Evolutionary conservation across 2,888 invertebrate genomes (phyloP).

Genomic region (Phalangium opilio): DNA sequence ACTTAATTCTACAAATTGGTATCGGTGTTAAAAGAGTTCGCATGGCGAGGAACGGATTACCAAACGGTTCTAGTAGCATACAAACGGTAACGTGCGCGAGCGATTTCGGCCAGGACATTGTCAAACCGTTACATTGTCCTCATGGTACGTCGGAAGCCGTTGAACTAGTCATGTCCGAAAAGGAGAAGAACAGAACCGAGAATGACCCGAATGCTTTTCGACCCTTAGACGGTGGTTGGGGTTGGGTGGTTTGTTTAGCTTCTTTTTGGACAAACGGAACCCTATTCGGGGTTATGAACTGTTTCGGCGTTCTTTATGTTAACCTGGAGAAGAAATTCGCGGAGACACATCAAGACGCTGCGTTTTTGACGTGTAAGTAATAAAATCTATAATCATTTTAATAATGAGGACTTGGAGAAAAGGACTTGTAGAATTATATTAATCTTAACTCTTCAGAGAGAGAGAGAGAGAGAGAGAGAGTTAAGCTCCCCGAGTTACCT

Average conservation of each 20-base stretch:
- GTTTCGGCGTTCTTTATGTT: slow-evolving; percentile 62
- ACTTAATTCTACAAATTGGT: too few species aligned
- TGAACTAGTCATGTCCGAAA: too few species aligned
- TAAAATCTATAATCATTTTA: not conserved
- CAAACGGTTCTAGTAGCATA: too few species aligned
- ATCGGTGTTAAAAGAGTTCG: too few species aligned
- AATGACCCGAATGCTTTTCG: not conserved
- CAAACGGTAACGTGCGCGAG: too few species aligned
- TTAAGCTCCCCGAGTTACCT: not conserved
- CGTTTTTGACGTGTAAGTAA: slow-evolving; percentile 60
- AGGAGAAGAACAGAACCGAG: not conserved
- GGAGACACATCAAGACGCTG: slow-evolving; percentile 36
- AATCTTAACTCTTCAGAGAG: too few species aligned
- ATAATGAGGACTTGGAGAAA: too few species aligned
- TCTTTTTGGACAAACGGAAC: slow-evolving; percentile 80
- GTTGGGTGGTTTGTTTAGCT: slow-evolving; percentile 36
- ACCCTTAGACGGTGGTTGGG: slow-evolving; percentile 17
- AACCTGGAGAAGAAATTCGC: slow-evolving; percentile 48
- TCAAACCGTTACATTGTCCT: too few species aligned
- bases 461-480: not conserved
- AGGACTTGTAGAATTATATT: too few species aligned
- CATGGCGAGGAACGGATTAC: too few species aligned
- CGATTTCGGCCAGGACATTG: too few species aligned
- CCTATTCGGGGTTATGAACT: slow-evolving; percentile 78
- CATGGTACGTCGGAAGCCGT: too few species aligned